Evolutionary conservation across 2,888 invertebrate genomes (phyloP).

Genomic region (Ophraella communa): DNA sequence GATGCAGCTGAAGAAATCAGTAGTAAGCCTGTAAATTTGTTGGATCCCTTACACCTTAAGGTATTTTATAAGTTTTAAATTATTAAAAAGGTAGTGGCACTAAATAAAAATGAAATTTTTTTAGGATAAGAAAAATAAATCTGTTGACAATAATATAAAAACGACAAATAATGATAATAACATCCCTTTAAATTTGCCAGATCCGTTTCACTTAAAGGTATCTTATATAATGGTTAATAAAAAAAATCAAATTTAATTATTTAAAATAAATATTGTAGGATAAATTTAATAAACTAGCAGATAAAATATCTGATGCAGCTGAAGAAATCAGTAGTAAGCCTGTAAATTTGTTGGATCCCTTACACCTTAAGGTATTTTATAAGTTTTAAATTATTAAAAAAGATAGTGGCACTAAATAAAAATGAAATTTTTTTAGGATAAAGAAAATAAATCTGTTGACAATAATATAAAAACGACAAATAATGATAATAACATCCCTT

Average conservation of each 20-base stretch:
- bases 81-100: neutral
- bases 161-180: neutral
- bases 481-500: neutral
- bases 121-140: neutral
- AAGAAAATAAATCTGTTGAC: neutral
- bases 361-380: neutral
- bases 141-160: neutral
- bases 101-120: too few species aligned
- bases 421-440: too few species aligned
- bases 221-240: too few species aligned
- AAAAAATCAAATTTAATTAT: too few species aligned
- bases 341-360: neutral
- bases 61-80: too few species aligned
- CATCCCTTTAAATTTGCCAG: neutral
- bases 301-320: neutral
- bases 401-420: too few species aligned
- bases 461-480: too few species aligned
- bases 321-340: neutral
- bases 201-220: neutral
- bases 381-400: too few species aligned
- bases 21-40: too few species aligned
- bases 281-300: neutral
- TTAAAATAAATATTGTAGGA: neutral
- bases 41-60: too few species aligned
- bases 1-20: too few species aligned